Base-by-base conservation (phyloP, 2,888 invertebrate genomes). In the Cryptophagus acutangulus region DNA sequence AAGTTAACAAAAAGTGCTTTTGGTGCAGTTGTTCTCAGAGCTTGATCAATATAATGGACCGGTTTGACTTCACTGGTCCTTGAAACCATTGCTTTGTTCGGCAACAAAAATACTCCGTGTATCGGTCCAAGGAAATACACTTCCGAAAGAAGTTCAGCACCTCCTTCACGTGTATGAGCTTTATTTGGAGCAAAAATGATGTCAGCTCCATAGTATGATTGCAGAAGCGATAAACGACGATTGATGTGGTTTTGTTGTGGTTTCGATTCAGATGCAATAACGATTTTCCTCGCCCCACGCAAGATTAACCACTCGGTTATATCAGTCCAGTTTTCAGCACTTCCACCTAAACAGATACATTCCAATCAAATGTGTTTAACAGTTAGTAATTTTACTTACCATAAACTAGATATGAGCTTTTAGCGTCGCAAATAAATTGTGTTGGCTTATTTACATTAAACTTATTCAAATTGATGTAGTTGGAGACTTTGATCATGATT, bases 291-390 rank as follows among this genome's bases (percentile, higher is more conserved):
- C 0, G 87, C 92, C 0, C 92, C 93, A 45, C 92, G 77, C 38
- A 86, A 69, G 35, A 91, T 78, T 55, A 96, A 71, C 91, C 91
- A 93, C 58, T 90, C 86, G 0, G 83, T 80, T 34, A 93, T 39
- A 45, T 70, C 66, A 2, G 60, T 56, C 67, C 69, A 70, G 3
- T 56, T 47, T 33, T 67, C 66, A 16, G 62, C 46, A 15, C 49
- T 54, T 18, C 67, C 69, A 41, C 65, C 65, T 65, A 33, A 30
- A 48, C 46, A 29, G 15, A 18, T 10, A 33, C 9, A 24, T 41
- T 34, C 10, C 10, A 20, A 20, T 12, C 12, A 9, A 5, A 33
- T 33, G 8, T 8, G 16, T 33, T 14, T 4, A 33, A 10, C 16
- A 14, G 6, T 20, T 8, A n/a, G 15, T 8, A 13, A 13, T 24